phyloP scores from a whole-genome alignment of 2,888 invertebrate genomes.

The Pseudanteris insignis region DNA sequence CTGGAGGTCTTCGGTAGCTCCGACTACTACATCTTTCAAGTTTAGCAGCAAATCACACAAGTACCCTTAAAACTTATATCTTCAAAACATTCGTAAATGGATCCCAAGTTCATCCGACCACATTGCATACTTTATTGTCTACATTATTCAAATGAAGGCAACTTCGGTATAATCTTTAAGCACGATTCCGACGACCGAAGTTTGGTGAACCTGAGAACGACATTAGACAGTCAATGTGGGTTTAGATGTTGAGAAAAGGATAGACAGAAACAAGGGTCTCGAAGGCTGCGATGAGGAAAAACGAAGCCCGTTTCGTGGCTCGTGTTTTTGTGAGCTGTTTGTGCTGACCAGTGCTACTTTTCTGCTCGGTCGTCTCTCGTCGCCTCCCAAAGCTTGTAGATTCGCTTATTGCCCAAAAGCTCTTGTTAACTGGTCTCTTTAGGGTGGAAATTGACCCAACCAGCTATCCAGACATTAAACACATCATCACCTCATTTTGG shows the following conservation, averaged over 20 bases:
- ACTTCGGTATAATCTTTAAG: slow-evolving; percentile 57
- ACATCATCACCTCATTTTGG: slow-evolving; percentile 40
- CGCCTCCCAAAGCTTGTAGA: slow-evolving; percentile 62
- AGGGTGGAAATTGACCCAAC: slow-evolving; percentile 44
- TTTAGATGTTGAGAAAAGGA: slow-evolving; percentile 28
- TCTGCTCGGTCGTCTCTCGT: slow-evolving; percentile 60
- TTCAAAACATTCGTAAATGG: slow-evolving; percentile 42
- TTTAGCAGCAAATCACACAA: slow-evolving; percentile 40
- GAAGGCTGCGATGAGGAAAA: slow-evolving; percentile 35
- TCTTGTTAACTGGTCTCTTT: slow-evolving; percentile 59
- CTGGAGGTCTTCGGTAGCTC: slow-evolving; percentile 48
- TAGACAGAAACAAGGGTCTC: slow-evolving; percentile 28
- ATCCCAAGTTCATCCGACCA: slow-evolving; percentile 40
- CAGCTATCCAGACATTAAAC: slow-evolving; percentile 42
- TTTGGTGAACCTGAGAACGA: slow-evolving; percentile 46
- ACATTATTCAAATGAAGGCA: slow-evolving; percentile 63
- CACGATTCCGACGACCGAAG: slow-evolving; percentile 42
- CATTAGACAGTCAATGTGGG: slow-evolving; percentile 38
- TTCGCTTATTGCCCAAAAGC: slow-evolving; percentile 62
- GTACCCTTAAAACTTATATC: slow-evolving; percentile 42
- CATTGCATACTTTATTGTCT: slow-evolving; percentile 60
- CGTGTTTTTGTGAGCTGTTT: slow-evolving; percentile 59
- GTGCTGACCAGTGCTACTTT: slow-evolving; percentile 63
- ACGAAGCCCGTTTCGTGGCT: slow-evolving; percentile 43
- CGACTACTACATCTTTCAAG: slow-evolving; percentile 44